Conservation (phyloP, 1,140 invertebrate genomes). For the Neoseiulus cucumeris region DNA sequence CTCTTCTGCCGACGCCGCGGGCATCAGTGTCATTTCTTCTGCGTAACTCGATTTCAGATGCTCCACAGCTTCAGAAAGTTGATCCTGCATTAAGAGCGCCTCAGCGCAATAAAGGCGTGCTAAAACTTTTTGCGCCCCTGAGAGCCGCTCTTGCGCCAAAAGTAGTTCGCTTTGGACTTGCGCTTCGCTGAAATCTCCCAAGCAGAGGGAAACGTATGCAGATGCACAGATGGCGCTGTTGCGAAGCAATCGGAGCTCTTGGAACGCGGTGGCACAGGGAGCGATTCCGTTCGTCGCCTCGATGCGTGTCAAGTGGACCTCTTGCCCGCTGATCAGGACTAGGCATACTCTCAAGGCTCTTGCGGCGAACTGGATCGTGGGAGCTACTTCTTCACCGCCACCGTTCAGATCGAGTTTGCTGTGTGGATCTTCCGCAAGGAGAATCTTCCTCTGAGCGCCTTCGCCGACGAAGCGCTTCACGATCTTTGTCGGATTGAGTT, state of each 20-base stretch:
- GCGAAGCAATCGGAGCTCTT: neutral
- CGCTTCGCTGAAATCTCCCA: conserved; percentile 62
- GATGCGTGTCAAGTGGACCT: neutral
- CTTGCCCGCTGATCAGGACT: neutral
- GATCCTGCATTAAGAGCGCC: conserved; percentile 58
- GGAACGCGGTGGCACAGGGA: neutral
- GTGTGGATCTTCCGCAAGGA: conserved; percentile 25
- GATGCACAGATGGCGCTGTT: conserved; percentile 32
- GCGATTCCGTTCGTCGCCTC: neutral
- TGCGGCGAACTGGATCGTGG: neutral
- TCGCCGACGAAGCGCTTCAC: conserved; percentile 40
- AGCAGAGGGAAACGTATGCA: conserved; percentile 59
- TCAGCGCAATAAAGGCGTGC: conserved; percentile 74
- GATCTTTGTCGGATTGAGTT: conserved; percentile 37
- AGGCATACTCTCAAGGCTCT: neutral
- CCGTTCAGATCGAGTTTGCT: neutral
- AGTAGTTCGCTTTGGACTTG: conserved; percentile 50
- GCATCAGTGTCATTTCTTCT: conserved; percentile 33
- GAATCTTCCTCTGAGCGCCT: conserved; percentile 42
- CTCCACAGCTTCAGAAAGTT: conserved; percentile 58
- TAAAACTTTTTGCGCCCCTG: conserved; percentile 49
- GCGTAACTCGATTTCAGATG: conserved; percentile 59
- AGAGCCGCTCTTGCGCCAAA: conserved; percentile 40
- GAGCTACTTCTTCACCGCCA: neutral
- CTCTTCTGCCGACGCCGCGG: conserved; percentile 25